Evolutionary conservation across 2,113 vertebrate genomes (phyloP).

Genomic region (Sisor rabdophorus): DNA sequence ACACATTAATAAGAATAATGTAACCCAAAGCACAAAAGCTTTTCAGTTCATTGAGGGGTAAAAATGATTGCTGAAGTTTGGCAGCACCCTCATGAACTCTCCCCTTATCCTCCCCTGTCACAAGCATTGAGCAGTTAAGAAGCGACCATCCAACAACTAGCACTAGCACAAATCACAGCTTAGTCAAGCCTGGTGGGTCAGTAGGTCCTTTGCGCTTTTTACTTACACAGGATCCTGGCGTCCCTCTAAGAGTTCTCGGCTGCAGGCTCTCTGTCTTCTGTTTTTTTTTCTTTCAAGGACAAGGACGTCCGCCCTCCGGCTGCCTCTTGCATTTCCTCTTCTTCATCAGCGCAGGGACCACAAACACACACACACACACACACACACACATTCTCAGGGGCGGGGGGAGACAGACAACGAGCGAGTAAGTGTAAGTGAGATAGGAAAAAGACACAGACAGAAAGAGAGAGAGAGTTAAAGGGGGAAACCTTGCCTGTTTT

Average conservation of each 20-base stretch:
- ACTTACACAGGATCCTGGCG: slow-evolving; percentile 90
- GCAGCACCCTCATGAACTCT: slow-evolving; percentile 64
- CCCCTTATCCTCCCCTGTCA: slow-evolving; percentile 67
- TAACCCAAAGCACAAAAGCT: not conserved
- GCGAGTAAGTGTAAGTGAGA: slow-evolving; percentile 35
- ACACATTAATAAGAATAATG: not conserved
- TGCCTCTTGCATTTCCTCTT: slow-evolving; percentile 63
- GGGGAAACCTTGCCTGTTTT: slow-evolving; percentile 59
- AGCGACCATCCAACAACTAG: slow-evolving; percentile 60
- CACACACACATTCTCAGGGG: not conserved
- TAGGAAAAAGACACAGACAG: slow-evolving; percentile 26
- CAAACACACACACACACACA: slow-evolving; percentile 51
- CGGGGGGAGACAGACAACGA: not conserved
- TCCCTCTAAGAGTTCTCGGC: slow-evolving; percentile 92
- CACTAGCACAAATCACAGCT: slow-evolving; percentile 56
- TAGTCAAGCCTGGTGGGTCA: slow-evolving; percentile 68
- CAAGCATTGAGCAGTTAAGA: slow-evolving; percentile 67
- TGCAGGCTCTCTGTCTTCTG: slow-evolving; percentile 68
- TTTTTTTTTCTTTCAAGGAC: slow-evolving; percentile 84
- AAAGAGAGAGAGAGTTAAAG: not conserved
- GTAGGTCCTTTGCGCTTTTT: slow-evolving; percentile 75
- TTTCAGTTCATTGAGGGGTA: slow-evolving; percentile 1
- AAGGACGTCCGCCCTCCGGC: slow-evolving; percentile 80
- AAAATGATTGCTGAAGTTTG: slow-evolving; percentile 59
- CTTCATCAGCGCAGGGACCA: slow-evolving; percentile 54